These are phyloP conservation scores for Tokudaia muenninki DNA, from an alignment of 2,797 vertebrate genomes.

Conservation along the genomic window DNA sequence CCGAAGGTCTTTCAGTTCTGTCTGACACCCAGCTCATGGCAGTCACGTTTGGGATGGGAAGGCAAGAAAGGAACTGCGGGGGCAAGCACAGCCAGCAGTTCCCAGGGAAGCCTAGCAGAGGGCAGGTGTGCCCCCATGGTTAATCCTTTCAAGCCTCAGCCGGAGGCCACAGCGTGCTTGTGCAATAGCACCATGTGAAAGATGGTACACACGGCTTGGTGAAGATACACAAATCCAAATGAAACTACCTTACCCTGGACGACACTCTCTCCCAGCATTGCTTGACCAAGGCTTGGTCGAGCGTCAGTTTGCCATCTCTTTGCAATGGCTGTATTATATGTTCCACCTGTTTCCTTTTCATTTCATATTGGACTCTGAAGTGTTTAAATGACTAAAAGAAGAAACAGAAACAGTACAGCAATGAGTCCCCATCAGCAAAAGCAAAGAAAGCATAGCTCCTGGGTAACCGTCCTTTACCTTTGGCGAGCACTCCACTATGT, in stretches of 20 bases:
- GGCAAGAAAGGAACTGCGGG: background rate
- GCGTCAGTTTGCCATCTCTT: conserved; percentile 95
- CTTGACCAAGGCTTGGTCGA: conserved; percentile 97
- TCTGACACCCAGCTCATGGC: background rate
- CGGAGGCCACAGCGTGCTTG: background rate
- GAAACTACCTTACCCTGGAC: conserved; percentile 90
- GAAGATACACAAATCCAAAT: background rate
- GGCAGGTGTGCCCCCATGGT: background rate
- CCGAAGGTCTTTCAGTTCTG: background rate
- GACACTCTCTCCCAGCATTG: conserved; percentile 96
- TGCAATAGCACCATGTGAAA: background rate
- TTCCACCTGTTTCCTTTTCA: conserved; percentile 93
- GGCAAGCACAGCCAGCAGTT: background rate
- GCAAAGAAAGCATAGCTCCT: conserved; percentile 52
- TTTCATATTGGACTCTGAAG: conserved; percentile 94
- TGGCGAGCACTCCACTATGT: background rate
- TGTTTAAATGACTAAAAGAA: conserved; percentile 93
- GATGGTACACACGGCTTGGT: background rate
- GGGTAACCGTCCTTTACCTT: background rate
- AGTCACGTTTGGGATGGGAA: rapidly evolving
- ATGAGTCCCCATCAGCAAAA: conserved; percentile 50
- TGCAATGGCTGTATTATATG: conserved; percentile 92
- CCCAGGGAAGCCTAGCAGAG: background rate
- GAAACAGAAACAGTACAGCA: conserved; percentile 64
- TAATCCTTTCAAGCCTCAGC: background rate